Conservation (phyloP, 2,797 vertebrate genomes). For the Xenops minutus region DNA sequence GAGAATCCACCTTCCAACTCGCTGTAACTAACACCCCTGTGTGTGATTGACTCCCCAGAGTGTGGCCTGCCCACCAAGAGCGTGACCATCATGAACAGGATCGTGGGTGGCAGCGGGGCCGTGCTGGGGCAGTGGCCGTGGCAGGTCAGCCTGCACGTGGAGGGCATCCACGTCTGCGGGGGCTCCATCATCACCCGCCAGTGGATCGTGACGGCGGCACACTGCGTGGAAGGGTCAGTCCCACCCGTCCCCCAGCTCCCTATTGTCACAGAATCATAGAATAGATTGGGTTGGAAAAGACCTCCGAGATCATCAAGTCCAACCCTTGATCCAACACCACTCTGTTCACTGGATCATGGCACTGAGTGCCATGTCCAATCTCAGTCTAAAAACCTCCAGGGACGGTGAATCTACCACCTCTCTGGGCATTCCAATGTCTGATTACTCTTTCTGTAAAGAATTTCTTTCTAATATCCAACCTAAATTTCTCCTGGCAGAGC, state of each 20-base stretch:
- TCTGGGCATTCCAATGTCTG: too few species aligned
- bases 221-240: constrained; percentile 82
- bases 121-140: constrained; percentile 81
- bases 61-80: constrained; percentile 60
- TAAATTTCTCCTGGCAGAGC: too few species aligned
- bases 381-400: too few species aligned
- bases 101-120: constrained; percentile 83
- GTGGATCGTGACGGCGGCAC: constrained; percentile 86
- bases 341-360: too few species aligned
- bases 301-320: too few species aligned
- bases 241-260: rapidly evolving
- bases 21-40: background rate
- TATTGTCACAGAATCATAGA: too few species aligned
- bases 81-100: constrained; percentile 55
- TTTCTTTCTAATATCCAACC: too few species aligned
- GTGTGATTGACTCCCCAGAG: constrained; percentile 8
- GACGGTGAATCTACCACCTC: too few species aligned
- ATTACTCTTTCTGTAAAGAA: too few species aligned
- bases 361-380: too few species aligned
- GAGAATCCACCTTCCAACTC: background rate
- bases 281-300: too few species aligned
- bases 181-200: constrained; percentile 83
- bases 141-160: constrained; percentile 85
- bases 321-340: too few species aligned
- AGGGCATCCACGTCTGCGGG: constrained; percentile 77